These are phyloP conservation scores for Clunio marinus DNA, from an alignment of 2,888 invertebrate species.

Conservation along the genomic window DNA sequence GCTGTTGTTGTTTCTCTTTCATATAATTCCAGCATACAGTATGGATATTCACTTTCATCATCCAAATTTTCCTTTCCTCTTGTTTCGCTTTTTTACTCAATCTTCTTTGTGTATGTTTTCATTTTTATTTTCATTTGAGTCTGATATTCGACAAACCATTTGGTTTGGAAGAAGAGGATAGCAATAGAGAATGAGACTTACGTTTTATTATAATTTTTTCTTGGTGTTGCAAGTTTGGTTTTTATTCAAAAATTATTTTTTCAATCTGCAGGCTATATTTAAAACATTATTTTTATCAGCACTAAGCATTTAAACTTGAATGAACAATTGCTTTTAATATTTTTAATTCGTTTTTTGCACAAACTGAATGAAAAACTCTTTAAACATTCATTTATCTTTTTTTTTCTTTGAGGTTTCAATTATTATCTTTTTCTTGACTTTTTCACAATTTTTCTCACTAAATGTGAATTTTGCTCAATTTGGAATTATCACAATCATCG, in stretches of 20 bases:
- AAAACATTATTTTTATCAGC: too few relatives aligned
- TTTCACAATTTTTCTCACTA: neutral
- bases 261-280: too few relatives aligned
- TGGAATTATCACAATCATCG: neutral
- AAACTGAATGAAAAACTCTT: neutral
- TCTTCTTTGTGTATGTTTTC: neutral
- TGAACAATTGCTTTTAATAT: too few relatives aligned
- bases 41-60: slow-evolving; percentile 35
- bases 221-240: neutral
- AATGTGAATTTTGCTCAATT: slow-evolving; percentile 23
- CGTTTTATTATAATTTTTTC: neutral
- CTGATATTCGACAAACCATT: neutral
- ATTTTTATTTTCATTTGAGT: neutral
- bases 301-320: too few relatives aligned
- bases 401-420: neutral
- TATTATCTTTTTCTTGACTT: neutral
- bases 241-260: too few relatives aligned
- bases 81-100: slow-evolving; percentile 1
- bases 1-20: neutral
- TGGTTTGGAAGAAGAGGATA: neutral
- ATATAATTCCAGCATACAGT: neutral
- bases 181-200: neutral
- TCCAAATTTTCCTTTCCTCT: slow-evolving; percentile 26
- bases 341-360: too few relatives aligned
- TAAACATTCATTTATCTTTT: neutral